A percentile compares a stretch with the other conserved stretches of the same genome.
Evolutionary conservation across 2,797 vertebrate species (phyloP).

Genomic region (Clamator glandarius): DNA sequence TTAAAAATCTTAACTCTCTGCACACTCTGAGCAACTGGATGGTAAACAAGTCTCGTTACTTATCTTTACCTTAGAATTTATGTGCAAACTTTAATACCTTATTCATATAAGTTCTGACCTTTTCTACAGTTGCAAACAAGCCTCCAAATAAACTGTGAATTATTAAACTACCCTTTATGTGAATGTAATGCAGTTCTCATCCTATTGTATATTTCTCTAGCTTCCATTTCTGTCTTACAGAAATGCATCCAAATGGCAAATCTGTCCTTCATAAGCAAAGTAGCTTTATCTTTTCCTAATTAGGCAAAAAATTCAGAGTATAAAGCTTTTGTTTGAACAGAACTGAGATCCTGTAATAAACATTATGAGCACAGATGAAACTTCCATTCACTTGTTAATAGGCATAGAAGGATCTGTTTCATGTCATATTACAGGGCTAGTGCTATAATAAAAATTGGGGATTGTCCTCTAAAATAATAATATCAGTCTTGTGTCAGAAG

Average conservation of each 20-base stretch:
- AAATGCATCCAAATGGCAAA: constrained; percentile 29
- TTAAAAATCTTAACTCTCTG: constrained; percentile 30
- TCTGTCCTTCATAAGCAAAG: constrained; percentile 33
- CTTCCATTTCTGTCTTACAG: neutral
- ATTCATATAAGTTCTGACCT: constrained; percentile 52
- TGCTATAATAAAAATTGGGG: neutral
- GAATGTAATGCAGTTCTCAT: constrained; percentile 21
- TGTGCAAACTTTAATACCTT: constrained; percentile 53
- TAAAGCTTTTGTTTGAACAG: constrained; percentile 32
- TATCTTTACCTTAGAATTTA: constrained; percentile 40
- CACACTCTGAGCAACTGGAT: neutral
- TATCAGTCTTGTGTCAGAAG: neutral
- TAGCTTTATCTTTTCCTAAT: constrained; percentile 25
- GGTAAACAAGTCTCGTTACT: constrained; percentile 48
- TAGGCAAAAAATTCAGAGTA: constrained; percentile 12
- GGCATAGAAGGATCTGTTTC: neutral
- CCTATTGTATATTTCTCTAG: neutral
- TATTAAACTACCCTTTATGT: constrained; percentile 60
- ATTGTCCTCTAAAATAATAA: neutral
- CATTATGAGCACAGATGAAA: neutral
- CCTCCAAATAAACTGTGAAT: constrained; percentile 65
- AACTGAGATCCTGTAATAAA: constrained; percentile 6
- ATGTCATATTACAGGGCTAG: neutral
- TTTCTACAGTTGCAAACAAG: constrained; percentile 56
- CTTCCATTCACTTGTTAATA: constrained; percentile 14